Conservation (phyloP, 2,888 invertebrate species). For the Sipha maydis region DNA sequence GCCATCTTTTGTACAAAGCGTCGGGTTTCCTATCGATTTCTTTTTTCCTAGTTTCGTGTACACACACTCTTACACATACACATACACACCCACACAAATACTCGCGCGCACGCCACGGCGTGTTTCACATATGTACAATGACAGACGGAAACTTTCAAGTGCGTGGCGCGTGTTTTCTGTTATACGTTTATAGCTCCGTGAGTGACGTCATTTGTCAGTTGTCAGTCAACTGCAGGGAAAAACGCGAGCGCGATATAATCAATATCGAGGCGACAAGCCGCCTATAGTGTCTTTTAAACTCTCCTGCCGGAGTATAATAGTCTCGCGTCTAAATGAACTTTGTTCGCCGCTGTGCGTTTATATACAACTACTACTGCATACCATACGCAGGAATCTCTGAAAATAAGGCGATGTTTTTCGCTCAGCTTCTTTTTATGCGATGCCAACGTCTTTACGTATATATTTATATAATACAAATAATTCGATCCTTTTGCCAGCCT, state of each 20-base stretch:
- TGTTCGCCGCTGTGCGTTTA: neutral
- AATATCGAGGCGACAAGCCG: slow-evolving; percentile 60
- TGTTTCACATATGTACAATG: slow-evolving; percentile 53
- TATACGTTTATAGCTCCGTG: slow-evolving; percentile 53
- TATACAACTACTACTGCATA: neutral
- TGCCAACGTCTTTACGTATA: neutral
- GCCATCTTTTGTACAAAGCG: slow-evolving; percentile 59
- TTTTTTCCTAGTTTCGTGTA: slow-evolving; percentile 33
- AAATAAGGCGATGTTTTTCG: neutral
- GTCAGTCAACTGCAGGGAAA: slow-evolving; percentile 59
- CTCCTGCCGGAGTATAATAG: neutral
- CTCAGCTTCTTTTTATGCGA: neutral
- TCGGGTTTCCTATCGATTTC: slow-evolving; percentile 52
- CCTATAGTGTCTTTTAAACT: slow-evolving; percentile 48
- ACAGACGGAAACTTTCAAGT: slow-evolving; percentile 57
- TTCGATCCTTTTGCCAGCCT: neutral
- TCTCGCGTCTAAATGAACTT: slow-evolving; percentile 13
- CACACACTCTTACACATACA: neutral
- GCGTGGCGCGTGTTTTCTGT: slow-evolving; percentile 38
- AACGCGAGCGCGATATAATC: slow-evolving; percentile 59
- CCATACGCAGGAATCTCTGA: neutral
- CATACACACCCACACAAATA: neutral
- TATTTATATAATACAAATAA: neutral
- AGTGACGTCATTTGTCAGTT: slow-evolving; percentile 62
- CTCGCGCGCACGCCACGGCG: neutral